These are phyloP conservation scores for Oxystoma pomonae DNA, from an alignment of 2,888 invertebrate genomes.

Conservation along the genomic window DNA sequence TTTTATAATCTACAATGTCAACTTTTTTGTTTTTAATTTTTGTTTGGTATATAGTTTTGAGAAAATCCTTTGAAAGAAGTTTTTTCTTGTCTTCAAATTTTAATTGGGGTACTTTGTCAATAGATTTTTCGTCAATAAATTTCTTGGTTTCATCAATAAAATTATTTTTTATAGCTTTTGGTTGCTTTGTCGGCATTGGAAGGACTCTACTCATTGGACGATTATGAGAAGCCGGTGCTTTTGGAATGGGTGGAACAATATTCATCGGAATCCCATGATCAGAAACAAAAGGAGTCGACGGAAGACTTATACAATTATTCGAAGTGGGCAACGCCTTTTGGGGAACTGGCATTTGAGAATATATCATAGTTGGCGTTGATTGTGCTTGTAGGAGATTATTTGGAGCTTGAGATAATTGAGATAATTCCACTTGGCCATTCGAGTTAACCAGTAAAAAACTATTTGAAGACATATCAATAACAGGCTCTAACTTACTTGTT, in stretches of 20 bases:
- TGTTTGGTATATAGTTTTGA: conserved; percentile 16
- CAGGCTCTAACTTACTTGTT: conserved; percentile 79
- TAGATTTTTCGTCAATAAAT: conserved; percentile 48
- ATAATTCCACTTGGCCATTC: conserved; percentile 49
- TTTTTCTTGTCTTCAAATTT: conserved; percentile 31
- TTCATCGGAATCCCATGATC: conserved; percentile 67
- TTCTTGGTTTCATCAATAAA: conserved; percentile 50
- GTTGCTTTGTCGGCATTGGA: conserved; percentile 67
- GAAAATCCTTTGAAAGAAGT: conserved; percentile 21
- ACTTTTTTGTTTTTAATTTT: conserved; percentile 28
- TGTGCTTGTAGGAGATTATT: conserved; percentile 15
- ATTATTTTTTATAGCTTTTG: conserved; percentile 48
- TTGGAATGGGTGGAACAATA: conserved; percentile 65
- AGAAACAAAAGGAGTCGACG: conserved; percentile 51
- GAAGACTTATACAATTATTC: conserved; percentile 56
- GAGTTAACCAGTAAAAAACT: conserved; percentile 67
- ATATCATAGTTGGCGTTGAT: conserved; percentile 27
- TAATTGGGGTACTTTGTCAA: conserved; percentile 47
- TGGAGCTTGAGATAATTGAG: conserved; percentile 32
- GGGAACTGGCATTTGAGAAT: conserved; percentile 28
- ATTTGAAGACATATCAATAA: conserved; percentile 68
- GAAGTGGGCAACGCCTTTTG: conserved; percentile 40
- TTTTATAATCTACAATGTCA: conserved; percentile 30
- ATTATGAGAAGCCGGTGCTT: conserved; percentile 45
- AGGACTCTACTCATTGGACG: conserved; percentile 75